Evolutionary conservation across 2,113 vertebrate species (phyloP), one percentile per base, ranked within the genome.

Genomic region (Tylochromis polylepis): DNA sequence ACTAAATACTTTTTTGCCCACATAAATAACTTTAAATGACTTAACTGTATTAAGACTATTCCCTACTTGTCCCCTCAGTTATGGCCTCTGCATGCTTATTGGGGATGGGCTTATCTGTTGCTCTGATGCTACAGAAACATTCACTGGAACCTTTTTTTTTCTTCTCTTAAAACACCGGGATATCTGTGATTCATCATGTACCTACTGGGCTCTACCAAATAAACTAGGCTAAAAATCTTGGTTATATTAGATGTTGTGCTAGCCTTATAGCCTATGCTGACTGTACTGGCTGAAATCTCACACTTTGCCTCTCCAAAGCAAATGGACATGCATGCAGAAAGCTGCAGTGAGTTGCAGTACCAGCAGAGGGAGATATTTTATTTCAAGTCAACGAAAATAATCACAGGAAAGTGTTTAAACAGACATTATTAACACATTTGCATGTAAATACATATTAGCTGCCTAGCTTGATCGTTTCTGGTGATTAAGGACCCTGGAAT

Each of bases 31-130:
- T 62, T 36, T 62, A 62, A 62, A 36, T 36, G 3, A 62, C 59
- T 36, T 62, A 3, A 36, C 16, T 36, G 57, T 59, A 31, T 59
- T 31, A 29, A 36, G 29, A 62, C 59, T 11, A 36, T n/a, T 36
- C 59, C 59, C 31, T 62, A n/a, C 18, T 16, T 0, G 3, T 36
- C 3, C 2, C 59, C 10, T 62, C 59, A 36, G 60, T 65, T 31
- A 36, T 65, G 31, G 18, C 31, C 10, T 65, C 60, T 1, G 0
- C 31, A 8, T 62, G 18, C 60, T 5, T 36, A 65, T 65, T 65
- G 18, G 31, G 31, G 31, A 0, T 4, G 1, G 0, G 60, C 60
- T 65, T 12, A 65, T 65, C 60, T 65, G 31, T 36, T 65, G 10
- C 31, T 36, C 0, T 65, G 2, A 65, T 65, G 18, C 31, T 36